These are phyloP conservation scores for Psilopogon haemacephalus DNA, from an alignment of 2,113 vertebrate genomes.

Conservation along the genomic window DNA sequence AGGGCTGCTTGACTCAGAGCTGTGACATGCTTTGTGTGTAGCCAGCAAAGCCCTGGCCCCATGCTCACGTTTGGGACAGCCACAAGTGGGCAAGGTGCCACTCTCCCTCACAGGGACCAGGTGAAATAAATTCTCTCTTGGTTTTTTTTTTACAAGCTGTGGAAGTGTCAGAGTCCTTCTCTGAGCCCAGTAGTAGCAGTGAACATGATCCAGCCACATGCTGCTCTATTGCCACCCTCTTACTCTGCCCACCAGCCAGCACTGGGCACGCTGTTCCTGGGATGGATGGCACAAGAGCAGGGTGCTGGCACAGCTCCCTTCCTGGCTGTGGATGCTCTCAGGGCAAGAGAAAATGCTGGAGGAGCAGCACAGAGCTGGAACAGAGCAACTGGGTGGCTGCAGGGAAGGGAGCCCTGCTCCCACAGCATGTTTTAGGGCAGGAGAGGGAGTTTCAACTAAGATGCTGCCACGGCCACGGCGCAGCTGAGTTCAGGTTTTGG, in stretches of 20 bases:
- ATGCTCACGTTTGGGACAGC: neutral
- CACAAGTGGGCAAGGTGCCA: accelerated
- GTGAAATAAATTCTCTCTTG: neutral
- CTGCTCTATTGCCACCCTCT: neutral
- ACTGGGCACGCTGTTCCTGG: neutral
- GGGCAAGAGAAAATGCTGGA: neutral
- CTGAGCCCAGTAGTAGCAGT: accelerated
- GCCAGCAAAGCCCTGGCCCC: accelerated
- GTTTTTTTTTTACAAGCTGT: neutral
- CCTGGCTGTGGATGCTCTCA: neutral
- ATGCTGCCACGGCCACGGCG: accelerated
- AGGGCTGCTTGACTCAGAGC: neutral
- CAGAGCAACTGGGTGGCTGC: accelerated
- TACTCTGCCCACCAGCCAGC: neutral
- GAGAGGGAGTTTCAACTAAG: neutral
- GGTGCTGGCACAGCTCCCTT: neutral
- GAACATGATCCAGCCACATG: accelerated
- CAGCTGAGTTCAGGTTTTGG: neutral
- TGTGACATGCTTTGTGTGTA: accelerated
- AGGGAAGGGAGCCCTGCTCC: neutral
- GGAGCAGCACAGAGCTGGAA: neutral
- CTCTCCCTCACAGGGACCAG: neutral
- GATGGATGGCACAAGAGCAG: accelerated
- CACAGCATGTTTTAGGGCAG: accelerated
- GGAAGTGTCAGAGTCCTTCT: neutral